Base-by-base conservation (phyloP, 2,888 invertebrate species). In the Heliconius aoede region DNA sequence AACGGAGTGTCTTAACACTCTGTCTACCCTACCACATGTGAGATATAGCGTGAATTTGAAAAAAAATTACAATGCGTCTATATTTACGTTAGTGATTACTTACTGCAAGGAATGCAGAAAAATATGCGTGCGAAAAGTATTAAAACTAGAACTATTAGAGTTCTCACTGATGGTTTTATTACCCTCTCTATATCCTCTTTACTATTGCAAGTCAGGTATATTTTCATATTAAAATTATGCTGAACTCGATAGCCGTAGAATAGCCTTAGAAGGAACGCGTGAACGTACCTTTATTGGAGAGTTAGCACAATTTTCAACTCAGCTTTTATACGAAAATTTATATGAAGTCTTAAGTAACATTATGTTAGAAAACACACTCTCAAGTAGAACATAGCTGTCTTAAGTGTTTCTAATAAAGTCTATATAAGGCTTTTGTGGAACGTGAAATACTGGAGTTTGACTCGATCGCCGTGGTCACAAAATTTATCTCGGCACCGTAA, bases 401-500 rank as follows among this genome's bases (percentile, higher is more conserved):
- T 15, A 72, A 60, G 26, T 61, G 60, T 40, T 72, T 40, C 65
- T 76, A 65, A 76, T 76, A 76, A 65, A 32, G 58, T 61, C 72
- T 67, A 73, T 32, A 67, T 76, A 72, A 60, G 40, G 32, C 60
- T 72, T 72, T 68, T 68, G 69, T 73, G 68, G 60, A 36, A 68
- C 75, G 68, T 75, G 68, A 68, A 58, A 72, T 60, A 72, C 67
- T 72, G 67, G 46, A 73, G 67, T 77, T 60, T 73, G 77, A 72
- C 51, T 61, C 72, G 65, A 55, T 60, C 51, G 76, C 67, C 55
- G 72, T 69, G 73, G 58, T 67, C 73, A 71, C 65, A 76, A 76
- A 79, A 78, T 78, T 76, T 79, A 78, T 78, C 76, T 76, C 67
- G 72, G 74, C 73, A 68, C 76, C 76, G 79, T 79, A 79, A 78